These are phyloP conservation scores for Pediacus dermestoides DNA, from an alignment of 2,888 invertebrate species.

Conservation along the genomic window DNA sequence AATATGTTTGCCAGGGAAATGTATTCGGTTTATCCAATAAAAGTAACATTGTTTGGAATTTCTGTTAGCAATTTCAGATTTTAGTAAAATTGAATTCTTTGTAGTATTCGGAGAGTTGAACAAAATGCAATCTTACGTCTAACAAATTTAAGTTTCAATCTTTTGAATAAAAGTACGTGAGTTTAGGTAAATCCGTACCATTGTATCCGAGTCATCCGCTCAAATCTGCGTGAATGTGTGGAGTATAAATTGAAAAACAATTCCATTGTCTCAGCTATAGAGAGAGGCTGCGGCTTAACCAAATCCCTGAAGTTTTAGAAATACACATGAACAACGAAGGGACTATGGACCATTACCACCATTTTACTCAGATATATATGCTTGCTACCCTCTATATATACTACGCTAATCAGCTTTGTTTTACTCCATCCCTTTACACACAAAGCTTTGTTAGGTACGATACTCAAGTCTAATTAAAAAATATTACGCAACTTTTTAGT, in stretches of 20 bases:
- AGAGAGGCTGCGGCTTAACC: not conserved
- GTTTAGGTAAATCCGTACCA: conserved; percentile 21
- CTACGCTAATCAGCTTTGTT: conserved; percentile 2
- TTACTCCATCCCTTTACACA: not conserved
- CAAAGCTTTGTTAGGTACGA: conserved; percentile 1
- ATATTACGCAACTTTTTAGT: conserved; percentile 9
- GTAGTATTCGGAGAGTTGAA: too few relatives aligned
- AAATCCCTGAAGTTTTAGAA: conserved; percentile 5
- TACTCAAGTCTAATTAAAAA: conserved; percentile 6
- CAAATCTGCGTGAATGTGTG: conserved; percentile 28
- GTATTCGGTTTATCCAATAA: too few relatives aligned
- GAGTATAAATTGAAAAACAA: conserved; percentile 26
- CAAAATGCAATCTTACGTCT: conserved; percentile 11
- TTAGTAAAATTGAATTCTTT: too few relatives aligned
- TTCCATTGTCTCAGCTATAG: conserved; percentile 19
- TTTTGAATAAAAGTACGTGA: conserved; percentile 16
- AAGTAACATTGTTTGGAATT: too few relatives aligned
- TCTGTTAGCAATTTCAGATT: too few relatives aligned
- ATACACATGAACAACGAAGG: conserved; percentile 2
- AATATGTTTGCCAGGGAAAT: too few relatives aligned
- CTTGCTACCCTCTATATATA: too few relatives aligned
- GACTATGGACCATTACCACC: conserved; percentile 4
- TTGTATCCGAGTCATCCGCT: conserved; percentile 27
- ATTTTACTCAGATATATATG: too few relatives aligned
- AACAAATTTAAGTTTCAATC: conserved; percentile 19